These are phyloP conservation scores for Gephyroberyx darwinii DNA, from an alignment of 2,797 vertebrate genomes.

Conservation along the genomic window DNA sequence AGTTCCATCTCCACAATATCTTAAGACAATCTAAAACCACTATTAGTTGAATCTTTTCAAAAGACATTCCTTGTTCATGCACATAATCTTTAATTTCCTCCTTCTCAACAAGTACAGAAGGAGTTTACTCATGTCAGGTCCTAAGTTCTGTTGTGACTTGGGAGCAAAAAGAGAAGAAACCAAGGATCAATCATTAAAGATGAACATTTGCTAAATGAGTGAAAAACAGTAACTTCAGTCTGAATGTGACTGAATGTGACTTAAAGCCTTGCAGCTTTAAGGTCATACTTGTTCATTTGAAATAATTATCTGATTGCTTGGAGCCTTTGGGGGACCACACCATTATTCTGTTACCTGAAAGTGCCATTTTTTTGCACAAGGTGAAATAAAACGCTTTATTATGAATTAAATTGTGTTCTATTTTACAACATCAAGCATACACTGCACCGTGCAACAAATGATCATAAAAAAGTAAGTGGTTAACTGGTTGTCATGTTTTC, in stretches of 20 bases:
- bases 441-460: not conserved
- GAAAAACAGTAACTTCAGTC: not conserved
- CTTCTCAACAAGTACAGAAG: constrained; percentile 1
- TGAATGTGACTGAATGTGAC: constrained; percentile 17
- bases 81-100: not conserved
- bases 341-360: constrained; percentile 33
- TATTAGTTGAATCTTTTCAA: not conserved
- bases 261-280: not conserved
- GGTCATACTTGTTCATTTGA: not conserved
- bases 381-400: constrained; percentile 41
- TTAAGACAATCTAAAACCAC: constrained; percentile 3
- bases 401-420: constrained; percentile 28
- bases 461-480: not conserved
- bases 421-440: not conserved
- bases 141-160: not conserved
- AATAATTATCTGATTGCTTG: constrained; percentile 4
- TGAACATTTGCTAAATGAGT: constrained; percentile 1
- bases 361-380: constrained; percentile 50
- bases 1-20: not conserved
- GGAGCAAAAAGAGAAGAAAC: not conserved
- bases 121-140: not conserved
- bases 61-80: not conserved
- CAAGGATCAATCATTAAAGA: not conserved
- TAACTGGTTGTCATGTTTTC: constrained; percentile 5
- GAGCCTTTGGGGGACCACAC: constrained; percentile 25